Evolutionary conservation across 2,888 invertebrate genomes (phyloP).

Genomic region (Acronicta aceris): DNA sequence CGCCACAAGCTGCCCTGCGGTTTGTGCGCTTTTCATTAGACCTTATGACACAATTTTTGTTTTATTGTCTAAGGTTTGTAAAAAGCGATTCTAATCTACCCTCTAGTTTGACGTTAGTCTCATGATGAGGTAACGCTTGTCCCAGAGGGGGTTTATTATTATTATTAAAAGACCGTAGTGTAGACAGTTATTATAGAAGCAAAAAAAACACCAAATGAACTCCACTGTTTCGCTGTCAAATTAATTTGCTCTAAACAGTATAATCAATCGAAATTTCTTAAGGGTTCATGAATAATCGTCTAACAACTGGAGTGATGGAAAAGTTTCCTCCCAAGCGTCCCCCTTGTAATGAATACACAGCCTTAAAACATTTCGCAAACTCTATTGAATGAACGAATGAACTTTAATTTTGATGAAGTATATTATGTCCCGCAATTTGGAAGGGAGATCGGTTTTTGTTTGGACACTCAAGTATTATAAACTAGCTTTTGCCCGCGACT

Average conservation of each 20-base stretch:
- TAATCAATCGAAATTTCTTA: constrained; percentile 78
- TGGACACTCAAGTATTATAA: constrained; percentile 31
- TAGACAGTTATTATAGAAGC: too few relatives aligned
- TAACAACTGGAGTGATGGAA: constrained; percentile 65
- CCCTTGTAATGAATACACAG: constrained; percentile 63
- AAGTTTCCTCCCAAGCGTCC: constrained; percentile 62
- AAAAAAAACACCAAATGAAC: constrained; percentile 3
- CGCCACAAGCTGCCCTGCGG: too few relatives aligned
- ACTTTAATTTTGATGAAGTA: constrained; percentile 74
- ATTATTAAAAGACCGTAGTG: too few relatives aligned
- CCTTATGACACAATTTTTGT: too few relatives aligned
- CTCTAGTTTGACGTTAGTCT: too few relatives aligned
- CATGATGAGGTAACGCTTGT: too few relatives aligned
- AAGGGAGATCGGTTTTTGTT: constrained; percentile 49
- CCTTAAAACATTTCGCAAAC: constrained; percentile 67
- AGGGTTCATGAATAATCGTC: constrained; percentile 79
- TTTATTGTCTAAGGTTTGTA: too few relatives aligned
- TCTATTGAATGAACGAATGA: constrained; percentile 66
- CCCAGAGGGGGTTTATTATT: too few relatives aligned
- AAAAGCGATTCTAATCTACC: too few relatives aligned
- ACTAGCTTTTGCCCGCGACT: too few relatives aligned
- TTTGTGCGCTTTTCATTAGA: too few relatives aligned
- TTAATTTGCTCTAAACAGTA: constrained; percentile 76
- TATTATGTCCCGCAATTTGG: constrained; percentile 55
- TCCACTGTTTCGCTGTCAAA: constrained; percentile 40